Evolutionary conservation across 35 echinoderm and acorn worm species (phyloP).

Genomic region (Lytechinus variegatus): DNA sequence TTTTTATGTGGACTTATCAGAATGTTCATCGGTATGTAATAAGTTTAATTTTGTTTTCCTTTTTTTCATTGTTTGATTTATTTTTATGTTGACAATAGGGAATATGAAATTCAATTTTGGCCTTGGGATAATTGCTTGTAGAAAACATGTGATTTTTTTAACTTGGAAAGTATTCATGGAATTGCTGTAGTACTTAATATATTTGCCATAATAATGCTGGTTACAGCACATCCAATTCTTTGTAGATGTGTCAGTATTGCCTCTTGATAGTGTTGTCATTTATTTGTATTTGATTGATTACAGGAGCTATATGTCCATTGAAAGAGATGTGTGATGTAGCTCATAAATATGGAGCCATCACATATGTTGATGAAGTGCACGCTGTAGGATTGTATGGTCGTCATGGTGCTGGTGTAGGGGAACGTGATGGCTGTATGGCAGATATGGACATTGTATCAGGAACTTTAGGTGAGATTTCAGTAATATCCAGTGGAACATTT

Average conservation of each 20-base stretch:
- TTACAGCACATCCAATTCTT: no score
- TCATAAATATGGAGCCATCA: conserved; percentile 93
- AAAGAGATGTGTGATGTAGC: conserved; percentile 97
- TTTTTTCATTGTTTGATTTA: no score
- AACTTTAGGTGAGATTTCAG: conserved; percentile 76
- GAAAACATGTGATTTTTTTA: background rate
- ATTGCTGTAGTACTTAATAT: background rate
- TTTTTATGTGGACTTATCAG: no score
- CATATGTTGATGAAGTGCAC: conserved; percentile 98
- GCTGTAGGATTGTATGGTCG: conserved; percentile 96
- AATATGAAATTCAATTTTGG: background rate
- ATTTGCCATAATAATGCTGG: background rate
- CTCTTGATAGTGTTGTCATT: background rate
- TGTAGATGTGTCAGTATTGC: no score
- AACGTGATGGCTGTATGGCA: conserved; percentile 82
- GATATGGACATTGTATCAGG: conserved; percentile 97
- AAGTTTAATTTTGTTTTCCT: no score
- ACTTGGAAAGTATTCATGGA: no score
- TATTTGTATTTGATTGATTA: background rate
- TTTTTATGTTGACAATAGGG: background rate
- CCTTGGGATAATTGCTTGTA: background rate
- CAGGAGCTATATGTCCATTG: conserved; percentile 90
- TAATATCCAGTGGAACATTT: no score
- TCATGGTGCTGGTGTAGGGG: conserved; percentile 89
- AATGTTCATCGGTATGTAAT: background rate